Evolutionary conservation across 2,888 invertebrate genomes (phyloP), one percentile per base, ranked within the genome.

Genomic region (Augiades crinisus): DNA sequence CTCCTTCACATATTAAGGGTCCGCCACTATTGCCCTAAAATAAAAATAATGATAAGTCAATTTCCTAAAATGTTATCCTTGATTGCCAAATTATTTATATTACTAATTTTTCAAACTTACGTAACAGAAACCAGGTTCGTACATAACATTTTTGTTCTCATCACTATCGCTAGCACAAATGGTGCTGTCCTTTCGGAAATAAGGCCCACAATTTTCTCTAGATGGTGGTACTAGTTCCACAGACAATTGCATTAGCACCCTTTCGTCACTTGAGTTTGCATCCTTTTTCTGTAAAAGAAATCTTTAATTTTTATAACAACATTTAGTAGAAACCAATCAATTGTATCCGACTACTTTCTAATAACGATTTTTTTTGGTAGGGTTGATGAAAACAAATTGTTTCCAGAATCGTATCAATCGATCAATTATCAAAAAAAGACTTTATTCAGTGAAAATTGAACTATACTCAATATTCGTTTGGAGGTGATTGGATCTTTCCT

Each of bases 21-120:
- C 86, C 87, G 17, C 89, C 89, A 22, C 78, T 72, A 60, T 84
- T 87, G 30, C 82, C 82, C 89, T 89, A 53, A 54, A 41, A 27
- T 6, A 33, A 27, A 17, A 13, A 31, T 14, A 3, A 27, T 5
- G 0, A 2, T 17, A 17, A 17, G 1, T n/a, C 17, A 8, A n/a
- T n/a, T n/a, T n/a, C n/a, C n/a, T n/a, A n/a, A n/a, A n/a, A n/a
- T n/a, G n/a, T n/a, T n/a, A n/a, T n/a, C n/a, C n/a, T n/a, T n/a
- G n/a, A n/a, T n/a, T n/a, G n/a, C n/a, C n/a, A n/a, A n/a, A n/a
- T n/a, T n/a, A n/a, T n/a, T n/a, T n/a, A 41, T 5, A 38, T 16
- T 17, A 33, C 12, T 1, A 44, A 10, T 41, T 43, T 3, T 14
- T 38, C 12, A 10, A 40, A 43, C 68, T 64, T 58, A 86, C 87